phyloP scores from a whole-genome alignment of 1,140 invertebrate species.

The Notospermus geniculatus region DNA sequence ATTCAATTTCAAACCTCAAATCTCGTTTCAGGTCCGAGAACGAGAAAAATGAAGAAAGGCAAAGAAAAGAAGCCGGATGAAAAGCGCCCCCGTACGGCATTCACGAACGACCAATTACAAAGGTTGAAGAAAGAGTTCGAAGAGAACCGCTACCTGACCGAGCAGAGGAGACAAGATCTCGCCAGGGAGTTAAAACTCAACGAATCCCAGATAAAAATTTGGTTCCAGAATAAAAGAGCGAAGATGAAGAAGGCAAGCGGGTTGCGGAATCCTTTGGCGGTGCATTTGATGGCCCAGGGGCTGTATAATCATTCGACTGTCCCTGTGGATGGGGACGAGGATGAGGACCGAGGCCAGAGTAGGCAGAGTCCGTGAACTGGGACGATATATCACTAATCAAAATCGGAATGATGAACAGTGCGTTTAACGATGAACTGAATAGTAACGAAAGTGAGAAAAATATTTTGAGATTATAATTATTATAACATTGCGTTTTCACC shows the following conservation, averaged over 20 bases:
- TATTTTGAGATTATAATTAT: no score
- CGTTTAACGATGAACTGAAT: no score
- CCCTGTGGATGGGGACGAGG: conserved; percentile 23
- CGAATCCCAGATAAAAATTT: conserved; percentile 98
- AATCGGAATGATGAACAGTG: no score
- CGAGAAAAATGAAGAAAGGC: conserved; percentile 71
- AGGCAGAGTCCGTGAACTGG: no score
- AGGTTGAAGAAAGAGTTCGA: conserved; percentile 92
- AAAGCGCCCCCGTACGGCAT: conserved; percentile 94
- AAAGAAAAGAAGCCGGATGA: conserved; percentile 62
- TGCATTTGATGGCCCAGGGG: conserved; percentile 94
- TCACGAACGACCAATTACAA: conserved; percentile 90
- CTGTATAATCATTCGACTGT: conserved; percentile 71
- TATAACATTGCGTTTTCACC: no score
- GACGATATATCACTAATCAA: no score
- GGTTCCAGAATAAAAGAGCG: conserved; percentile 96
- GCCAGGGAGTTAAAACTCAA: conserved; percentile 89
- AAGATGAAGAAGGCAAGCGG: conserved; percentile 95
- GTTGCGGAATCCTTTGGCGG: conserved; percentile 82
- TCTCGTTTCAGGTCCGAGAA: conserved; percentile 76
- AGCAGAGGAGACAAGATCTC: conserved; percentile 85
- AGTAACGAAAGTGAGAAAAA: no score
- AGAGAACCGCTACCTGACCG: conserved; percentile 91
- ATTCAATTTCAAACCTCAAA: no score
- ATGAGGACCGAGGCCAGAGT: no score